Evolutionary conservation across 2,888 invertebrate genomes (phyloP).

Genomic region (Litoditis marina): DNA sequence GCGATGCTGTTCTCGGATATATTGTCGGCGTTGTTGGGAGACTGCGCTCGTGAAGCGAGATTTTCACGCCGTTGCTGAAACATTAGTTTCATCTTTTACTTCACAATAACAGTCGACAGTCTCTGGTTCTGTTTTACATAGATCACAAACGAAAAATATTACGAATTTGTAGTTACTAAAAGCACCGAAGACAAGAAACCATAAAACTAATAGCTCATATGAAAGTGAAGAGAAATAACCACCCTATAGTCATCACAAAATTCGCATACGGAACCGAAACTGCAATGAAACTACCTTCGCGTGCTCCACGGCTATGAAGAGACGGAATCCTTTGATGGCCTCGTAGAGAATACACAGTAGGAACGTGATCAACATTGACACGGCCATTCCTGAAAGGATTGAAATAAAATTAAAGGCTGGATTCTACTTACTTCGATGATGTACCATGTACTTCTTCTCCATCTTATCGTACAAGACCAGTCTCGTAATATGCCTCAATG

Average conservation of each 20-base stretch:
- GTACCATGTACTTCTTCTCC: too few relatives aligned
- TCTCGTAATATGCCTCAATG: too few relatives aligned
- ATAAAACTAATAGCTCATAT: too few relatives aligned
- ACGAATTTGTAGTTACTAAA: background rate
- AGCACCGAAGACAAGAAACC: too few relatives aligned
- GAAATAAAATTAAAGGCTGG: too few relatives aligned
- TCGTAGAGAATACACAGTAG: constrained; percentile 55
- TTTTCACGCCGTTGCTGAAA: background rate
- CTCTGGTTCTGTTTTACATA: background rate
- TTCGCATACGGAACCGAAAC: too few relatives aligned
- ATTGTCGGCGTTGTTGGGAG: constrained; percentile 23
- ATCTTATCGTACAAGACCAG: too few relatives aligned
- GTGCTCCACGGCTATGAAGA: constrained; percentile 40
- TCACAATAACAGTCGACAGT: background rate
- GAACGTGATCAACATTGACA: constrained; percentile 51
- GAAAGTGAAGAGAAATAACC: too few relatives aligned
- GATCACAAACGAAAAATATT: background rate
- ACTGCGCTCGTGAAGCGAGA: background rate
- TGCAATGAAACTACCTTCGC: constrained; percentile 16
- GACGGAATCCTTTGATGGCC: constrained; percentile 44
- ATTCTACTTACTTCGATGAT: too few relatives aligned
- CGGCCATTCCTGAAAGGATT: constrained; percentile 44
- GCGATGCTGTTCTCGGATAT: constrained; percentile 30
- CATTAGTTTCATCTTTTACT: background rate
- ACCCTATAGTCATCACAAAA: too few relatives aligned